These are phyloP conservation scores for Semicossyphus pulcher DNA, from an alignment of 2,113 vertebrate species.

Conservation along the genomic window DNA sequence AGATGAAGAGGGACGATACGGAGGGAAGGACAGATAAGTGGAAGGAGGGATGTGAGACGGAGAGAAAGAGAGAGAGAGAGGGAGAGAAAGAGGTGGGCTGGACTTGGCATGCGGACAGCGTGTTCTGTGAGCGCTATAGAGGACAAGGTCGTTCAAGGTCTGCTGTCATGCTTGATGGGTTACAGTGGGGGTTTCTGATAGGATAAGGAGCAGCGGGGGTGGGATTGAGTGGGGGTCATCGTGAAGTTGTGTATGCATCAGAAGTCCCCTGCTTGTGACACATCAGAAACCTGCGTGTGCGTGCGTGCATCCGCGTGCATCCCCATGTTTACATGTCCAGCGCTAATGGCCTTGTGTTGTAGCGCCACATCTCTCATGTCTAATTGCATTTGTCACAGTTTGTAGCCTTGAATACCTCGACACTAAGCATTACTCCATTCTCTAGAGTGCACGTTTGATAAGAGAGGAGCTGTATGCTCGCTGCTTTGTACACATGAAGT, in stretches of 20 bases:
- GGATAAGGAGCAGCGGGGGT: slow-evolving; percentile 2
- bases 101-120: slow-evolving; percentile 57
- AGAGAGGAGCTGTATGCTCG: slow-evolving; percentile 16
- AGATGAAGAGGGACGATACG: slow-evolving; percentile 50
- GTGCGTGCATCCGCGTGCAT: not conserved
- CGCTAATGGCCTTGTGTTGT: slow-evolving; percentile 45
- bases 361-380: slow-evolving; percentile 44
- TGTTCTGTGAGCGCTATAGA: slow-evolving; percentile 49
- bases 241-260: slow-evolving; percentile 9
- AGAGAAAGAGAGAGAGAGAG: not conserved
- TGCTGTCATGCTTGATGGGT: slow-evolving; percentile 52
- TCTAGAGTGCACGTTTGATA: slow-evolving; percentile 27
- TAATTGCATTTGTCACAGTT: slow-evolving; percentile 72
- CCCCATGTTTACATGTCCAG: slow-evolving; percentile 12
- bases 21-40: slow-evolving; percentile 56
- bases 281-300: not conserved
- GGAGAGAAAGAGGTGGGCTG: slow-evolving; percentile 41
- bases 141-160: slow-evolving; percentile 78
- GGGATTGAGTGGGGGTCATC: not conserved
- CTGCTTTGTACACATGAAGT: slow-evolving; percentile 23
- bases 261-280: not conserved
- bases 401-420: slow-evolving; percentile 48
- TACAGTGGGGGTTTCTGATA: slow-evolving; percentile 35
- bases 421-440: slow-evolving; percentile 27
- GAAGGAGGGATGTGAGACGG: slow-evolving; percentile 9